Percentiles rank a stretch among this genome's conserved stretches.
Conservation (phyloP, 2,888 invertebrate species). For the Anarsia innoxiella region DNA sequence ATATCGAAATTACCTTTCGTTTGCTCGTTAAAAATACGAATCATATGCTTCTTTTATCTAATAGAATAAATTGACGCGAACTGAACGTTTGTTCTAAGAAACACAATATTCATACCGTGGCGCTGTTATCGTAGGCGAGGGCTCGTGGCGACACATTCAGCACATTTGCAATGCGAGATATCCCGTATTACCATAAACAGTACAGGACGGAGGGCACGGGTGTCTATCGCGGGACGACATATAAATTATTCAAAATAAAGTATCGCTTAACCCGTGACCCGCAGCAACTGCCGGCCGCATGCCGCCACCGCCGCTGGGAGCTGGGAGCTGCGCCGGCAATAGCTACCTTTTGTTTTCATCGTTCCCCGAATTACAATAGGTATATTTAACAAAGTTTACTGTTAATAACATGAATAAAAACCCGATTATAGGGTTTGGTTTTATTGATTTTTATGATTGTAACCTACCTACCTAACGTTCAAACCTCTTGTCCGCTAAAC, state of each 20-base stretch:
- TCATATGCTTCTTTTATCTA: no score
- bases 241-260: conserved; percentile 77
- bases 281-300: conserved; percentile 33
- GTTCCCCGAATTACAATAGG: no score
- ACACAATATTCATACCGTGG: conserved; percentile 5
- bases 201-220: conserved; percentile 68
- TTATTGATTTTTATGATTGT: no score
- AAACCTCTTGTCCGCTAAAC: no score
- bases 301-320: conserved; percentile 22
- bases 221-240: conserved; percentile 72
- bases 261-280: conserved; percentile 73
- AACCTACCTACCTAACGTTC: no score
- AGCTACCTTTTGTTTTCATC: background rate
- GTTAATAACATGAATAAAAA: no score
- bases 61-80: no score
- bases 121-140: conserved; percentile 35
- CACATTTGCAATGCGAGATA: conserved; percentile 75
- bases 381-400: no score
- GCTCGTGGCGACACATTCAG: conserved; percentile 68
- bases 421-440: no score
- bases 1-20: conserved; percentile 10
- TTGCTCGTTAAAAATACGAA: conserved; percentile 11
- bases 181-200: conserved; percentile 73
- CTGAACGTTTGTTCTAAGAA: no score
- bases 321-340: conserved; percentile 12